Base-by-base conservation (phyloP, 2,888 invertebrate genomes). In the Augochlorella aurata region DNA sequence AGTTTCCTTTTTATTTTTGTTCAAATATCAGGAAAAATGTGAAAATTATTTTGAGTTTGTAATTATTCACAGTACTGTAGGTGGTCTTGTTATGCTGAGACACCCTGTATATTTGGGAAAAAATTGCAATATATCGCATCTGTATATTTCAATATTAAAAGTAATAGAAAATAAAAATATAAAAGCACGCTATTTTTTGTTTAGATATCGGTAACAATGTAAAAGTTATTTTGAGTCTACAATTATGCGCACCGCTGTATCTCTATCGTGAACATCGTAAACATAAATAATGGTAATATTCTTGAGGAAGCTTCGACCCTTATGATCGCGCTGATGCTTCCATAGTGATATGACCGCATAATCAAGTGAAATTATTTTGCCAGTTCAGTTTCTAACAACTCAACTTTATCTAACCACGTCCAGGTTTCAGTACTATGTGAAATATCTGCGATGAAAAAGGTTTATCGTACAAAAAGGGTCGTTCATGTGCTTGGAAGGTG, bases 401-500 rank as follows among this genome's bases (percentile, higher is more conserved):
- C 45, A 61, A 63, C 66, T 78, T 68, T 68, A 73, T 58, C 21
- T 75, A 66, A 49, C 66, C 44, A 24, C 68, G 38, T 58, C 68
- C 74, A 67, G 47, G 61, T 71, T 66, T 65, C 29, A 58, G 68
- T 74, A 71, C 21, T 67, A 29, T 63, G 58, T 72, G 78, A 73
- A 74, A 78, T 67, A 72, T 76, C 44, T 45, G 44, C 68, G 49
- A 50, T 45, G 45, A 54, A 72, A 52, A 70, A 77, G 72, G 69
- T 50, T 45, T 54, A 44, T 8, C 24, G 44, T n/a, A 44, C 45
- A 45, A 72, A 67, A 72, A 67, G 44, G 24, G 24, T 24, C 52
- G 54, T 75, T 79, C 50, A 70, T 65, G 66, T 79, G 66, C 70
- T 67, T 14, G 52, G 38, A 71, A 61, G 45, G 67, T 80, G 71